Evolutionary conservation across 2,797 vertebrate genomes (phyloP), one percentile per base, ranked within the genome.

Genomic region (Loriculus beryllinus): DNA sequence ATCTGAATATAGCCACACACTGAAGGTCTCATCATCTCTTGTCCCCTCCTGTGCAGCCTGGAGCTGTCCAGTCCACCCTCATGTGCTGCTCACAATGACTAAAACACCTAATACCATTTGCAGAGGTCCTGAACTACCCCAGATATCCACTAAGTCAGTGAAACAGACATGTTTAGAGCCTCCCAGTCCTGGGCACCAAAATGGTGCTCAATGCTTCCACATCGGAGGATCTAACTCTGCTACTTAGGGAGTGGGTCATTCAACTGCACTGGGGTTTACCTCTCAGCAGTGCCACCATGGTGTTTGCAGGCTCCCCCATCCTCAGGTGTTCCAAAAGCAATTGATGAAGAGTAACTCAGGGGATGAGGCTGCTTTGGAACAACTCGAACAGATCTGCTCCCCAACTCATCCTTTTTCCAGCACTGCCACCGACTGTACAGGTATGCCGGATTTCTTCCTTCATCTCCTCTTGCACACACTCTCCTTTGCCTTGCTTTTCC

Each of bases 231-330:
- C 20, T 16, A 31, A 28, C 12, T 6, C 19, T 0, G 0, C 7
- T 64, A 10, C 63, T 51, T 25, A 47, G 56, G 69, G 28, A 39
- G 17, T 0, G 4, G 28, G 45, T 60, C 29, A 13, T 16, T 29
- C 28, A 60, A n/a, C 37, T 12, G 29, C 1, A 1, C 25, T 11
- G 64, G 33, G 12, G 56, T 80, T n/a, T 40, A 37, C 16, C n/a
- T 33, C 74, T 52, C 2, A 0, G 42, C 35, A 56, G n/a, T 18
- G 26, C 9, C 65, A 88, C 18, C 0, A 0, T 0, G 3, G 16
- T 39, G 22, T 72, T 35, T 62, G 29, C 29, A 82, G 40, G 31
- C 14, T 82, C 45, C 2, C 2, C 9, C 23, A 6, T 10, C 39
- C 59, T 74, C 64, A 49, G 39, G 51, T 54, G 39, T 45, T 84